Base-by-base conservation (phyloP, 1,140 invertebrate genomes). In the Caenorhabditis inopinata region DNA sequence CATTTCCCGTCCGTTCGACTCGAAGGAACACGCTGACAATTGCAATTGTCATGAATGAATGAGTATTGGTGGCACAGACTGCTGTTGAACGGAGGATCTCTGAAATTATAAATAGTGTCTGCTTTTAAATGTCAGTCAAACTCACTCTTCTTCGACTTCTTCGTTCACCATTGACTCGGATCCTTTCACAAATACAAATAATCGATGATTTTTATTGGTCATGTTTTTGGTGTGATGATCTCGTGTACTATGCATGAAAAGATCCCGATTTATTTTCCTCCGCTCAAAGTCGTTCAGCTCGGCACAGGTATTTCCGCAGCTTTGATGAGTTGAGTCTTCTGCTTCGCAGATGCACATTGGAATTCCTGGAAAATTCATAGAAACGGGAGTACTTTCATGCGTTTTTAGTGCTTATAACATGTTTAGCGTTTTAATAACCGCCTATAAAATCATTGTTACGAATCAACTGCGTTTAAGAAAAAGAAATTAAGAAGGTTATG, bases 171-270 rank as follows among this genome's bases (percentile, higher is more conserved):
- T 68, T 0, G 18, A 12, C 9, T 68, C 58, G 1, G 58, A 42
- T 42, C 58, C 58, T 21, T 68, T 68, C 29, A 68, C n/a, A 16
- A 68, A 68, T 11, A 68, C 58, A 25, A 68, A 68, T 2, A 68
- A n/a, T 9, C 58, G 58, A 68, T 68, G 58, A 38, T 68, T 68
- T n/a, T 68, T 68, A 29, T 68, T 68, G 16, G 58, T 29, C 32
- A 18, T 38, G 12, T 68, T 68, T 18, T 68, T 68, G 27, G 5
- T 21, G 32, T 21, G 4, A 21, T 38, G 58, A 12, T 68, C 58
- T 68, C n/a, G 38, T 7, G 32, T n/a, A 21, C 58, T 21, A 25
- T 68, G 32, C 58, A 68, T 68, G n/a, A 68, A 68, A 1, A 68
- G 32, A 38, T 68, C 58, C 38, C 58, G 11, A 38, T 68, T 68